Percentiles rank a stretch among this genome's conserved stretches.
Evolutionary conservation across 2,113 vertebrate species (phyloP).

Genomic region (Piaya cayana): DNA sequence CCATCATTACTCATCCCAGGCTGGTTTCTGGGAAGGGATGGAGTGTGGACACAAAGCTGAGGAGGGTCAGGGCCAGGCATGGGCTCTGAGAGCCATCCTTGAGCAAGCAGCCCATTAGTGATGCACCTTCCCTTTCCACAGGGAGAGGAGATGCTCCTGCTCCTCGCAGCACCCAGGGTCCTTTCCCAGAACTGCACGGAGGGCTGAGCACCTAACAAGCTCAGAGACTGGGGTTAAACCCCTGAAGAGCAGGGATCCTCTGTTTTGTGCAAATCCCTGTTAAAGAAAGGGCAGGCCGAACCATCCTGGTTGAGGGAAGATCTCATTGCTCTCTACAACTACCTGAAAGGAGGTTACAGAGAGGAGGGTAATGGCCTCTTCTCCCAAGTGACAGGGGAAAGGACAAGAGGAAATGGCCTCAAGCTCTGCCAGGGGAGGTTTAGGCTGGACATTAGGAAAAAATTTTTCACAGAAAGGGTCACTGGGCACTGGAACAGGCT

Average conservation of each 20-base stretch:
- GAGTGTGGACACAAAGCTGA: rapidly evolving
- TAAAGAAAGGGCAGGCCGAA: not conserved
- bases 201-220: not conserved
- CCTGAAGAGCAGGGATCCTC: not conserved
- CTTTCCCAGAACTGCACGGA: rapidly evolving
- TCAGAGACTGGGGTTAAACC: rapidly evolving
- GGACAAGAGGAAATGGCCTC: too few relatives aligned
- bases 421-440: too few relatives aligned
- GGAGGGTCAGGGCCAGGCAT: not conserved
- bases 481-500: too few relatives aligned
- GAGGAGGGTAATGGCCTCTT: too few relatives aligned
- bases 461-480: too few relatives aligned
- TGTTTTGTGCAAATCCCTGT: not conserved
- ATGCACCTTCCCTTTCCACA: rapidly evolving
- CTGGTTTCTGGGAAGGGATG: not conserved
- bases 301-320: too few relatives aligned
- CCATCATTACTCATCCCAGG: not conserved
- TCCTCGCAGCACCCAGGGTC: rapidly evolving
- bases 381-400: too few relatives aligned
- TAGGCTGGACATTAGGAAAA: too few relatives aligned
- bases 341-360: too few relatives aligned
- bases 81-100: rapidly evolving
- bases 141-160: not conserved
- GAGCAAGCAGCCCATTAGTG: rapidly evolving
- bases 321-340: too few relatives aligned